Evolutionary conservation across 1,140 invertebrate genomes (phyloP), one percentile per base, ranked within the genome.

Genomic region (Nephotettix cincticeps): DNA sequence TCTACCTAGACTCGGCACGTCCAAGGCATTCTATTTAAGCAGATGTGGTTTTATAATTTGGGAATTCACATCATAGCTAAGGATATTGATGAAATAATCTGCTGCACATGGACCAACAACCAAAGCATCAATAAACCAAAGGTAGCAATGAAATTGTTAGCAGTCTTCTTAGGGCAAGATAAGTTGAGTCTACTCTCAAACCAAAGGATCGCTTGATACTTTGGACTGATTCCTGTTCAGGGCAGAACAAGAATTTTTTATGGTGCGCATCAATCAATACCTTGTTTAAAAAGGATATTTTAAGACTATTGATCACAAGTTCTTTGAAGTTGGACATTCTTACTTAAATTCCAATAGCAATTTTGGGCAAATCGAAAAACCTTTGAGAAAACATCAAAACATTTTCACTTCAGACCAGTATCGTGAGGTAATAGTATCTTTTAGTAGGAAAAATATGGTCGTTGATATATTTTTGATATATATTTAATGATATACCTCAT

Each of bases 141-240:
- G 36, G 69, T 21, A 71, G 63, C 40, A 71, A 66, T 68, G 69
- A 71, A 71, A 56, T 71, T 36, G 23, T 21, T 30, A 71, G 69
- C 28, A 58, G 43, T 25, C 40, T 69, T 30, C 69, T 71, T 27
- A 71, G 21, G 23, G 58, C 43, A 21, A 71, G 66, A 66, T 58
- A 71, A 43, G 29, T 71, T 40, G 69, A 71, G 27, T 17, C 66
- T 58, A 28, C 23, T 43, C 21, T 71, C 3, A 43, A 65, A n/a
- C 27, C 19, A 56, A 71, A 68, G 27, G 61, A 68, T 45, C 19
- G 67, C 67, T 51, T 69, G 3, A 56, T 69, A 19, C 30, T 66
- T 36, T 71, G 69, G 40, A 71, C 19, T 1, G 58, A 66, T 36
- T 71, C 27, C n/a, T 14, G 58, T 25, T 27, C 58, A 71, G 58